Evolutionary conservation across 2,797 vertebrate genomes (phyloP).

Genomic region (Microctenopoma stevenorrisi): DNA sequence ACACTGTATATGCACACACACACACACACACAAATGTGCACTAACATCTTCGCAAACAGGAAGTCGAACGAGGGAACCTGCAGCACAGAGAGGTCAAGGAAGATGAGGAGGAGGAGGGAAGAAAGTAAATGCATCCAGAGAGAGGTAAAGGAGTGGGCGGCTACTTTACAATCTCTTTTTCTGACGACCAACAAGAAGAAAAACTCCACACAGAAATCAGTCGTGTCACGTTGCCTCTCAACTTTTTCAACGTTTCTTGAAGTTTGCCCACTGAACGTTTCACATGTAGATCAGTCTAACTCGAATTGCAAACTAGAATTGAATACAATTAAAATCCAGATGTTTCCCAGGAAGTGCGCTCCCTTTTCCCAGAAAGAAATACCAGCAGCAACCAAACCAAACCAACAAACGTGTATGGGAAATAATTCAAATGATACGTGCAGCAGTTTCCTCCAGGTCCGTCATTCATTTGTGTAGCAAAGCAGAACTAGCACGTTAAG

Average conservation of each 20-base stretch:
- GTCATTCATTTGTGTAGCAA: not conserved
- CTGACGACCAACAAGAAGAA: slow-evolving; percentile 4
- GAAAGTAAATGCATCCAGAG: slow-evolving; percentile 19
- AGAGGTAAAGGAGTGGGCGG: slow-evolving; percentile 44
- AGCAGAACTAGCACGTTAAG: not conserved
- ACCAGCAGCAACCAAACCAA: too few species aligned
- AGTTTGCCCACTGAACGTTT: not conserved
- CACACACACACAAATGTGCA: not conserved
- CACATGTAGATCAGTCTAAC: not conserved
- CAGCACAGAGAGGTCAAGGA: slow-evolving; percentile 17
- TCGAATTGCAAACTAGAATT: not conserved
- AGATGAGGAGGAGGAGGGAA: slow-evolving; percentile 16
- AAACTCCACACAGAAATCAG: slow-evolving; percentile 18
- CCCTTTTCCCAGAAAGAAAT: not conserved
- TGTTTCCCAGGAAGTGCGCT: not conserved
- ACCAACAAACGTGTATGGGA: too few species aligned
- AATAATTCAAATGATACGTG: too few species aligned
- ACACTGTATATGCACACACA: not conserved
- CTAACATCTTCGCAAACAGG: not conserved
- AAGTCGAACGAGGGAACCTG: not conserved
- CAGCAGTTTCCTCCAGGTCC: not conserved
- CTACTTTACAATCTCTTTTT: slow-evolving; percentile 10
- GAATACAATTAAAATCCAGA: not conserved
- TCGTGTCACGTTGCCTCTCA: not conserved
- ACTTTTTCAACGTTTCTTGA: too few species aligned